phyloP scores from a whole-genome alignment of 2,797 vertebrate genomes.

The Delichon dasypus region DNA sequence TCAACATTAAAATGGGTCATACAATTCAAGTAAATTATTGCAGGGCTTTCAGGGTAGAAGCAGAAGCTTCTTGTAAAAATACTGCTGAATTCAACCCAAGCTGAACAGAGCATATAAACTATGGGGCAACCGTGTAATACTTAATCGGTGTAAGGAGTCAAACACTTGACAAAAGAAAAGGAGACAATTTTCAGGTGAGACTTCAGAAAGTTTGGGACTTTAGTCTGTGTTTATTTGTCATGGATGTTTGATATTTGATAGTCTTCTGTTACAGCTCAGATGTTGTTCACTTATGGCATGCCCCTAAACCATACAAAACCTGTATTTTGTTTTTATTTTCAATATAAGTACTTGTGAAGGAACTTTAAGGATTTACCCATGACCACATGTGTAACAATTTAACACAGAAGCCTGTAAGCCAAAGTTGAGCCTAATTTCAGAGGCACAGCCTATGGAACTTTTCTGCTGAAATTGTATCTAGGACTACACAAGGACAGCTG shows the following conservation, averaged over 20 bases:
- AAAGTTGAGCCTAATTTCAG: neutral
- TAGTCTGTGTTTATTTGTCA: neutral
- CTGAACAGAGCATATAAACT: neutral
- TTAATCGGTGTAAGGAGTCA: neutral
- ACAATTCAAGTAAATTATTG: neutral
- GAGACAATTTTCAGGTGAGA: neutral
- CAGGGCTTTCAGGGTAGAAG: neutral
- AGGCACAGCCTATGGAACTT: neutral
- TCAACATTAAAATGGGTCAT: neutral
- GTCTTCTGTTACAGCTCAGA: neutral
- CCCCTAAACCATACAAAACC: neutral
- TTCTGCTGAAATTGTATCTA: constrained; percentile 26
- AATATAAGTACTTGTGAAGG: neutral
- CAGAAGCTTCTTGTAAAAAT: neutral
- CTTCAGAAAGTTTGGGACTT: neutral
- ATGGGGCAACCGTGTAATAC: neutral
- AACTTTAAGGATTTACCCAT: neutral
- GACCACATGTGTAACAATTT: neutral
- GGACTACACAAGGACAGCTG: neutral
- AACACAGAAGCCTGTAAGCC: neutral
- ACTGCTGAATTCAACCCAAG: neutral
- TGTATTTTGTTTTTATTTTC: neutral
- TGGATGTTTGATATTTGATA: neutral
- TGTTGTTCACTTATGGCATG: neutral
- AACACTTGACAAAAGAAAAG: neutral